phyloP scores from a whole-genome alignment of 2,113 vertebrate genomes.

The Hippoglossus stenolepis region DNA sequence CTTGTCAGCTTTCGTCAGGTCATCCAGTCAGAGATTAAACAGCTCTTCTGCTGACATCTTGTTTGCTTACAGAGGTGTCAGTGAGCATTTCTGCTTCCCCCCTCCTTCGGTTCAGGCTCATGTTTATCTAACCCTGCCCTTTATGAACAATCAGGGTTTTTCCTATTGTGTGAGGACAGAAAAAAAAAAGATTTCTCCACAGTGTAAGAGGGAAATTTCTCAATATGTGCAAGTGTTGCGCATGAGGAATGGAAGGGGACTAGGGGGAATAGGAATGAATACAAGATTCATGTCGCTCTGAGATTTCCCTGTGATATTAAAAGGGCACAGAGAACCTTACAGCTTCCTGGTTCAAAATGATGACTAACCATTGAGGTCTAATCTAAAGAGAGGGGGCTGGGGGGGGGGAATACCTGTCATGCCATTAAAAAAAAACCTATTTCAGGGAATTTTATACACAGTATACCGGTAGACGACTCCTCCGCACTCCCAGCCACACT shows the following conservation, averaged over 20 bases:
- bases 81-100: neutral
- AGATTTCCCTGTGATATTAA: conserved; percentile 64
- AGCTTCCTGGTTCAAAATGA: conserved; percentile 57
- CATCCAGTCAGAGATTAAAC: conserved; percentile 41
- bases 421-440: conserved; percentile 42
- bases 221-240: conserved; percentile 29
- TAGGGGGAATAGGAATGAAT: conserved; percentile 41
- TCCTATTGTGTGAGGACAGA: conserved; percentile 20
- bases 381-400: conserved; percentile 39
- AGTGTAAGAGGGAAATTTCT: conserved; percentile 39
- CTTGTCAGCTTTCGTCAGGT: conserved; percentile 12
- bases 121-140: conserved; percentile 42
- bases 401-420: conserved; percentile 38
- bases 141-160: conserved; percentile 10
- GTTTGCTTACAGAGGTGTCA: conserved; percentile 26
- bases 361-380: conserved; percentile 40
- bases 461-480: conserved; percentile 7
- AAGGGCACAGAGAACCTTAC: conserved; percentile 47
- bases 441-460: neutral
- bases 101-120: neutral
- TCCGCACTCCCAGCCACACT: conserved; percentile 4
- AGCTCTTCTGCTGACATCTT: conserved; percentile 21
- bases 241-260: conserved; percentile 11
- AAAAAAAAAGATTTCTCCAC: conserved; percentile 11
- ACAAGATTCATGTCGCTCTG: conserved; percentile 51